phyloP scores from a whole-genome alignment of 2,888 invertebrate genomes.

The Dicranocentrus wangi region DNA sequence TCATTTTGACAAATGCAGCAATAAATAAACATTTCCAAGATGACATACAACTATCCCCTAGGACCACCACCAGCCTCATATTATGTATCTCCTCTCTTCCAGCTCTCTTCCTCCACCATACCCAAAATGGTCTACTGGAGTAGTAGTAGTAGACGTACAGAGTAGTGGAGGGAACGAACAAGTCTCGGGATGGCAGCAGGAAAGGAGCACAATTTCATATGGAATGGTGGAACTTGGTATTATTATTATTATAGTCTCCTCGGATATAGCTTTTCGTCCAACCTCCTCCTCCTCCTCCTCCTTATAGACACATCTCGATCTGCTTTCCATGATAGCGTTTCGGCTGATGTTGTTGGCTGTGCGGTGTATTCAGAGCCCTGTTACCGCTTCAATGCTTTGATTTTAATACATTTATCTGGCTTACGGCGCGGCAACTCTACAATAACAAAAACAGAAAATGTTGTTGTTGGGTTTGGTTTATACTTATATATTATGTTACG shows the following conservation, averaged over 20 bases:
- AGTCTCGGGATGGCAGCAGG: constrained; percentile 13
- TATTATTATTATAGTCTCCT: too few species aligned
- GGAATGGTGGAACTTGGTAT: too few species aligned
- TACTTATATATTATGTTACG: too few species aligned
- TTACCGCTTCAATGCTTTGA: constrained; percentile 55
- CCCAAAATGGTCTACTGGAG: too few species aligned
- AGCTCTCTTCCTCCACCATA: constrained; percentile 5
- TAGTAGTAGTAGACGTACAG: too few species aligned
- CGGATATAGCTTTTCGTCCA: too few species aligned
- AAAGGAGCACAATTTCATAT: background rate
- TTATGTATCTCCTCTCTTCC: background rate
- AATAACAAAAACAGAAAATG: constrained; percentile 30
- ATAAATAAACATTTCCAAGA: constrained; percentile 65
- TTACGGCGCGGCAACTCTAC: constrained; percentile 21
- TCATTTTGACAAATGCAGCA: constrained; percentile 65
- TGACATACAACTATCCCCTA: constrained; percentile 47
- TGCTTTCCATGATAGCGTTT: too few species aligned
- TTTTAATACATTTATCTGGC: constrained; percentile 59
- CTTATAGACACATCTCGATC: too few species aligned
- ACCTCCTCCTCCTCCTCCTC: too few species aligned
- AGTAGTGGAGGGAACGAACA: too few species aligned
- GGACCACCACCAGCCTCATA: background rate
- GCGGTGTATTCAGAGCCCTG: background rate
- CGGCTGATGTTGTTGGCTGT: too few species aligned
- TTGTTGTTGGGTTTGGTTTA: too few species aligned